Conservation (phyloP, 2,113 vertebrate species). For the Melanerpes aurifrons region DNA sequence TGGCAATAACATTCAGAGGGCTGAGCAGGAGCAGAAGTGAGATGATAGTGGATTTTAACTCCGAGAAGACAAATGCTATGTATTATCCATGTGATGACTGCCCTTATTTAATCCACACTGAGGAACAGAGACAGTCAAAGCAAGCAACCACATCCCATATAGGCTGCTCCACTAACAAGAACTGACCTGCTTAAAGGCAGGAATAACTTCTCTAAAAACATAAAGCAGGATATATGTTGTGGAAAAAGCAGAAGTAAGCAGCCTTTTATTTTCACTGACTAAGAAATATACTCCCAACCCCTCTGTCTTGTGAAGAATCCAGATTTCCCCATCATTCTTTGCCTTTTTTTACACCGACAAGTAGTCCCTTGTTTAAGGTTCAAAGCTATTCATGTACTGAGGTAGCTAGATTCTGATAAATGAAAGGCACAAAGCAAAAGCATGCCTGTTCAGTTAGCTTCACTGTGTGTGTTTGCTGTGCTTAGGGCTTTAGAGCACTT, state of each 20-base stretch:
- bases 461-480: neutral
- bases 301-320: neutral
- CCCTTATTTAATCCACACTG: neutral
- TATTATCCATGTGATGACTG: neutral
- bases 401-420: neutral
- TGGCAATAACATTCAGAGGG: slow-evolving; percentile 17
- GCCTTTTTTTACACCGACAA: neutral
- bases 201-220: neutral
- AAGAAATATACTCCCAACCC: neutral
- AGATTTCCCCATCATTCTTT: neutral
- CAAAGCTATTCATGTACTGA: neutral
- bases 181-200: neutral
- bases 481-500: neutral
- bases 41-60: neutral
- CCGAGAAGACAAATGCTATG: slow-evolving; percentile 14
- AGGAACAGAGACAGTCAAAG: neutral
- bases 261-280: neutral
- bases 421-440: neutral
- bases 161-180: neutral
- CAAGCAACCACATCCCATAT: neutral
- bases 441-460: neutral
- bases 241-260: neutral
- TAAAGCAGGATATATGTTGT: neutral
- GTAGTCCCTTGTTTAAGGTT: neutral
- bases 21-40: slow-evolving; percentile 32